These are phyloP conservation scores for Nanger granti DNA, from an alignment of 2,113 vertebrate genomes.

Conservation along the genomic window DNA sequence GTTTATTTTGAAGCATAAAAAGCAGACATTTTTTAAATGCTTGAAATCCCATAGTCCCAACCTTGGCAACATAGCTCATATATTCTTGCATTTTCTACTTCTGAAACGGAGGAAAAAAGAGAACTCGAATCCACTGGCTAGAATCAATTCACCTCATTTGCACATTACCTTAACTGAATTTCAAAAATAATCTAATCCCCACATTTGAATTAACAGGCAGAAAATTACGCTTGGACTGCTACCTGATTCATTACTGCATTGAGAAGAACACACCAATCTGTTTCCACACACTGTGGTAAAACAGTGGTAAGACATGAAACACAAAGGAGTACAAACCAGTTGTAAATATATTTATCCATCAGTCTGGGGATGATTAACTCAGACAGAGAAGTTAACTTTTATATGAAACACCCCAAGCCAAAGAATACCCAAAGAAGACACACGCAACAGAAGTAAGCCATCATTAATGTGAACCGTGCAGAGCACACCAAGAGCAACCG, in stretches of 20 bases:
- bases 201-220: constrained; percentile 29
- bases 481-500: neutral
- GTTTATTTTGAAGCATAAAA: neutral
- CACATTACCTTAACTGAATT: constrained; percentile 22
- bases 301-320: neutral
- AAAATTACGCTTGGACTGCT: constrained; percentile 30
- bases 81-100: neutral
- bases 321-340: neutral
- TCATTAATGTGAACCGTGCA: rapidly evolving
- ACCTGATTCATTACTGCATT: neutral
- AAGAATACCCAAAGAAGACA: neutral
- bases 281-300: neutral
- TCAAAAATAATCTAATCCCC: constrained; percentile 1
- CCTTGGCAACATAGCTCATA: neutral
- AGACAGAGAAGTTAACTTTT: neutral
- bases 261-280: neutral
- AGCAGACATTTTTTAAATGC: neutral
- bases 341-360: neutral
- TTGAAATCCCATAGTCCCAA: neutral
- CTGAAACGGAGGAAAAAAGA: neutral
- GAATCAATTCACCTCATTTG: neutral
- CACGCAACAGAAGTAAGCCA: neutral
- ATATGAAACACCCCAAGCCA: neutral
- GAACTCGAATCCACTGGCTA: neutral
- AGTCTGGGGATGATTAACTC: neutral